Base-by-base conservation (phyloP, 2,888 invertebrate genomes). In the Hemithea aestivaria region DNA sequence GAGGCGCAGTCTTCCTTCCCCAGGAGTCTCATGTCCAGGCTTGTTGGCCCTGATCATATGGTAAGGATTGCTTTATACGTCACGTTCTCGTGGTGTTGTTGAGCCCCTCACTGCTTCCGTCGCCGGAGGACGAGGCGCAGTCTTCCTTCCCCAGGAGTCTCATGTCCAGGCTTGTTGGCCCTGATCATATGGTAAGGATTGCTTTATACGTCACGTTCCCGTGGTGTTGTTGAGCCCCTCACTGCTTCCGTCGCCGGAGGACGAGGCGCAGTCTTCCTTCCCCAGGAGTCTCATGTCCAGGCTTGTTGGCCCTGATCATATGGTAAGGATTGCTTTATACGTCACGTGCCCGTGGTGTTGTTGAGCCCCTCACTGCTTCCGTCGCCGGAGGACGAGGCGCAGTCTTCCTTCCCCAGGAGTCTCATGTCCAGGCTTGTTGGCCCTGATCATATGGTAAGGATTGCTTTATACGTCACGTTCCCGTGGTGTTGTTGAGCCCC, bases 361-460 rank as follows among this genome's bases (percentile, higher is more conserved):
- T 88, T 98, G 44, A 96, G 96, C 56, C 95, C 95, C 9, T 94
- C 94, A 56, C 88, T 95, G 66, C 88, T 94, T 73, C 90, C 92
- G 24, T 94, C 94, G 31, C 94, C 95, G 2, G 93, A 93, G 56
- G 93, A 93, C 62, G 90, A 83, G 75, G 84, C 73, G 44, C 89
- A 89, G 53, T 90, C 90, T 59, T 88, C 91, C 45, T 91, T 92
- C 65, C 91, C 93, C 20, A 87, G 91, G 61, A 90, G 91, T 26
- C 88, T 93, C 55, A 91, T 92, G 87, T 89, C 89, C 53, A 85
- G 90, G 51, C 88, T 91, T 27, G 81, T 90, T 60, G 88, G 89
- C 32, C 88, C 91, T 54, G 89, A 91, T 20, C 76, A 81, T 53
- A 59, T 67, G 62, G 84, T 85, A 25, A 64, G 69, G n/a, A 1